phyloP scores from a whole-genome alignment of 1,140 invertebrate genomes.

The Trinorchestia longiramus region DNA sequence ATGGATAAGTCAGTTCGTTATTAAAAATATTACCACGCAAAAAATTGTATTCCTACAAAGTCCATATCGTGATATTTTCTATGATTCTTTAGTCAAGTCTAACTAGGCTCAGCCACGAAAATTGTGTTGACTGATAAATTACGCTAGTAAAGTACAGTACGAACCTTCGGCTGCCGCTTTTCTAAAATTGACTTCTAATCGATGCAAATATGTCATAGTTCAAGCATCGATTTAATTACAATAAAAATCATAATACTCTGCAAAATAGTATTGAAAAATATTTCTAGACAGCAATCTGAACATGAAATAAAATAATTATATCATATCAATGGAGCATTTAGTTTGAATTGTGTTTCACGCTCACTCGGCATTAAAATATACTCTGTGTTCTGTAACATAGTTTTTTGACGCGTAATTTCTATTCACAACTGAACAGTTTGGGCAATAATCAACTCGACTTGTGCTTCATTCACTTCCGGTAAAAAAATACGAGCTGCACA shows the following conservation, averaged over 20 bases:
- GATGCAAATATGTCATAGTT: neutral
- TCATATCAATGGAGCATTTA: neutral
- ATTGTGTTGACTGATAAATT: too few relatives aligned
- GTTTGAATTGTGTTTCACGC: neutral
- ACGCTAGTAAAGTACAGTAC: too few relatives aligned
- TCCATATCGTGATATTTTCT: neutral
- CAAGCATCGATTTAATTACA: neutral
- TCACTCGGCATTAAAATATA: neutral
- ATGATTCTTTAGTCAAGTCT: neutral
- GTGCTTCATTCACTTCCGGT: neutral
- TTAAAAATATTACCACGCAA: neutral
- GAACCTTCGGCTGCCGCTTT: too few relatives aligned
- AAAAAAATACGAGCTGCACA: neutral
- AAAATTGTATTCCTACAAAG: neutral
- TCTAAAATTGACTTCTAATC: neutral
- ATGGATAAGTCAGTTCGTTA: neutral
- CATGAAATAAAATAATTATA: neutral
- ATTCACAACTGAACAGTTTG: neutral
- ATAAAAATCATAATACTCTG: neutral
- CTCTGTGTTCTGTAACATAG: neutral
- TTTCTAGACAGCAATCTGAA: neutral
- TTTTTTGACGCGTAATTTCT: neutral
- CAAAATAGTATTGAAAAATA: neutral
- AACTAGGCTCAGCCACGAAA: neutral
- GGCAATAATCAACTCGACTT: neutral